phyloP scores from a whole-genome alignment of 1,140 invertebrate genomes.

The Chlorops oryzae region DNA sequence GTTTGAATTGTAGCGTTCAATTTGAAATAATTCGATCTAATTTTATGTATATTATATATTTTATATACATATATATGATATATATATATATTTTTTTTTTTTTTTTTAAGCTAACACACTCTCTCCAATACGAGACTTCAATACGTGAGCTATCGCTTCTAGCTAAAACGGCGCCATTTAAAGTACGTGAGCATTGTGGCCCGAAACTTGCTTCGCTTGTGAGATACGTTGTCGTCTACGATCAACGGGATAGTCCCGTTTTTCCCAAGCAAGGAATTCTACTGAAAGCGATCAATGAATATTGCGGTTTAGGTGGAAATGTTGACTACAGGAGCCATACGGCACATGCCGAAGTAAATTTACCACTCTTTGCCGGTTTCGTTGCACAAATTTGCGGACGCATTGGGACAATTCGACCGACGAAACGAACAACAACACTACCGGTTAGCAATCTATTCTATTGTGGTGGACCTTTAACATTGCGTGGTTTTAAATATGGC shows the following conservation, averaged over 20 bases:
- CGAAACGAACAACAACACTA: conserved; percentile 31
- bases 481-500: conserved; percentile 41
- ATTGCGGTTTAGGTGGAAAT: conserved; percentile 42
- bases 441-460: conserved; percentile 42
- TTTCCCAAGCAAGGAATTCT: conserved; percentile 40
- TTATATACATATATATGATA: too few species aligned
- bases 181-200: conserved; percentile 40
- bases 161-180: conserved; percentile 39
- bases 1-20: background rate
- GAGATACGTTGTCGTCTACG: conserved; percentile 37
- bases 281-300: conserved; percentile 38
- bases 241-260: conserved; percentile 38
- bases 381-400: conserved; percentile 42
- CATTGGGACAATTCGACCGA: conserved; percentile 33
- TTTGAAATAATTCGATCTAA: background rate
- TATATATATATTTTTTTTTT: too few species aligned
- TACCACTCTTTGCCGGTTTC: conserved; percentile 33
- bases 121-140: conserved; percentile 43
- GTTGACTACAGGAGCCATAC: conserved; percentile 37
- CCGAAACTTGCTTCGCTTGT: conserved; percentile 40
- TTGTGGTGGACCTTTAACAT: conserved; percentile 39
- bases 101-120: conserved; percentile 34
- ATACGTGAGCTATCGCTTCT: conserved; percentile 34
- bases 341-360: conserved; percentile 40
- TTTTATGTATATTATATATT: conserved; percentile 1